Evolutionary conservation across 2,888 invertebrate genomes (phyloP), one percentile per base, ranked within the genome.

Genomic region (Latrodectus elegans): DNA sequence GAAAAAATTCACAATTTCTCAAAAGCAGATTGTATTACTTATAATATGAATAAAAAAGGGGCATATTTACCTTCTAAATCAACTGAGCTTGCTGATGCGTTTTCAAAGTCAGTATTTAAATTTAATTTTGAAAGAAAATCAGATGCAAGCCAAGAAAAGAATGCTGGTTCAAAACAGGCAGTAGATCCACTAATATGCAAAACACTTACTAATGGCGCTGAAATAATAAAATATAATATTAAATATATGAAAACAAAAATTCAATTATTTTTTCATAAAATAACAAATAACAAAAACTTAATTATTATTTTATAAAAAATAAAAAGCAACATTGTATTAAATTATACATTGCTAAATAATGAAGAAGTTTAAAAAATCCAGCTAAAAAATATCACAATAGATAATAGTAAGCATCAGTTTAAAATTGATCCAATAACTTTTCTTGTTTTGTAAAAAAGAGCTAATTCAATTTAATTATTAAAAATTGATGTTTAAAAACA

Each of bases 121-220:
- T 72, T 67, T 53, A 86, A 53, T 51, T 64, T 26, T 11, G 77
- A 55, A 51, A 81, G 76, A 10, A 72, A 15, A 52, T 55, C 71
- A 55, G 60, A 73, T 17, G 73, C 82, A 68, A 88, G 17, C 87
- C 82, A 88, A 14, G 64, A 26, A 38, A 88, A 68, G 14, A 88
- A 65, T 6, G 82, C 87, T 71, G 83, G 87, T 17, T 88, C 87
- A 52, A 88, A 68, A 65, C 78, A 88, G 17, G 65, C 55, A 49
- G 87, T 74, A 9, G 87, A 88, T 12, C 87, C 87, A 83, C 78
- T 83, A 17, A 78, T 17, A 51, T 74, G 60, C 15, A 83, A 14
- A n/a, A 83, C 15, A 55, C 76, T 17, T 55, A 86, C 55, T 51
- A 72, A 64, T 22, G 76, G 81, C 11, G 26, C 86, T 87, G 55